Base-by-base conservation (phyloP, 2,888 invertebrate genomes). In the Clanis bilineata region DNA sequence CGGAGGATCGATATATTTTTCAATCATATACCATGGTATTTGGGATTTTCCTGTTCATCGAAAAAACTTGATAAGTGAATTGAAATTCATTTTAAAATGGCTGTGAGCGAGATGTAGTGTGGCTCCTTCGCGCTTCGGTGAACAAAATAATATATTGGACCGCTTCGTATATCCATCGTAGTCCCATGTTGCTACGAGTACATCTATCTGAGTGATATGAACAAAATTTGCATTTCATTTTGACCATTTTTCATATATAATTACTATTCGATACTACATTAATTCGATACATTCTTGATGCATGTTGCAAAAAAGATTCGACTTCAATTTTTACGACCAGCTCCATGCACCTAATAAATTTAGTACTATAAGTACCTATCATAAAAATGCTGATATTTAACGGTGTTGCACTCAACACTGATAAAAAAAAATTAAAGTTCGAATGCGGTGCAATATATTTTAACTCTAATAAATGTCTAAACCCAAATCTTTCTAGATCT, bases 131-230 rank as follows among this genome's bases (percentile, higher is more conserved):
- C 78, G 82, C 77, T 79, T 76, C 75, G 73, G 57, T 66, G 81
- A 71, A 71, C 79, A 81, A 84, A 83, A 82, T 84, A 83, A 83
- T 84, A 84, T 77, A 76, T 82, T 70, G 79, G 73, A 71, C 70
- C 72, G 71, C 64, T 65, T 72, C 65, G 65, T 73, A 69, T 64
- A 66, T 65, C 63, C 21, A 21, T 43, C 15, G 25, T 15, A 28
- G 7, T 23, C n/a, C n/a, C 18, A 38, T 23, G 45, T 21, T 58
- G 45, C 15, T 12, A n/a, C n/a, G n/a, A n/a, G n/a, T n/a, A 18
- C 43, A 41, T 23, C 18, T 28, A 43, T 18, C 28, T 10, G 9
- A 21, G 12, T 18, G 18, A 51, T 51, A 21, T 21, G n/a, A 25
- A 28, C 47, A 47, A 23, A 32, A 2, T 32, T 7, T 5, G 6